Base-by-base conservation (phyloP, 35 echinoderm and acorn worm species). In the Amphiura filiformis region DNA sequence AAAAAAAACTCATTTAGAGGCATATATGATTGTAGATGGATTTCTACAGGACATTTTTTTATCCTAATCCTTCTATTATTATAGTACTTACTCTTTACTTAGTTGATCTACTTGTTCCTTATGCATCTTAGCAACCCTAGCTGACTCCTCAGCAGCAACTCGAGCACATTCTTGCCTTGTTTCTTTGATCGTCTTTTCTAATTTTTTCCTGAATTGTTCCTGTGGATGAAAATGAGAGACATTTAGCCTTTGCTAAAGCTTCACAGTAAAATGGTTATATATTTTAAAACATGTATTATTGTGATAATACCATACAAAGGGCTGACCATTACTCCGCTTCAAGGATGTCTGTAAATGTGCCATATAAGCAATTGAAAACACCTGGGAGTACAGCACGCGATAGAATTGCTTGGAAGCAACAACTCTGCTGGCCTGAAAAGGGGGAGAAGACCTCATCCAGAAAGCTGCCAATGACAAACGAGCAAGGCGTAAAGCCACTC, bases 111-210 rank as follows among this genome's bases (percentile, higher is more conserved):
- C 81, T 82, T 98, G 89, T 64, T 57, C 76, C 78, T 88, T 76
- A 38, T 98, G 96, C 36, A 94, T 37, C 80, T 90, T 94, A 20
- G 96, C 93, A 33, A 92, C 90, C 76, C 90, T 61, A 4, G 89
- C 90, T 13, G 90, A 86, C 36, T 99, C 96, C 32, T 94, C 96
- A 0, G 96, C 96, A 32, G 96, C 96, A 26, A 87, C 78, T 39
- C 96, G 85, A 34, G 94, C 93, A 78, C 96, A 98, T 86, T 95
- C 96, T 77, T 76, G 78, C 23, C 39, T 94, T 23, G 93, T 99
- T 49, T 40, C 64, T 65, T 57, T 36, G 2, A 99, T 91, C 0
- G 92, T 70, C 41, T 92, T 78, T 79, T 94, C 89, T 56, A 99
- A 86, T 36, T 87, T 89, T 37, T 57, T 95, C 78, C 89, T 61